Percentiles rank a stretch among this genome's conserved stretches.
phyloP scores from a whole-genome alignment of 2,113 vertebrate species.

The Eretmochelys imbricata region DNA sequence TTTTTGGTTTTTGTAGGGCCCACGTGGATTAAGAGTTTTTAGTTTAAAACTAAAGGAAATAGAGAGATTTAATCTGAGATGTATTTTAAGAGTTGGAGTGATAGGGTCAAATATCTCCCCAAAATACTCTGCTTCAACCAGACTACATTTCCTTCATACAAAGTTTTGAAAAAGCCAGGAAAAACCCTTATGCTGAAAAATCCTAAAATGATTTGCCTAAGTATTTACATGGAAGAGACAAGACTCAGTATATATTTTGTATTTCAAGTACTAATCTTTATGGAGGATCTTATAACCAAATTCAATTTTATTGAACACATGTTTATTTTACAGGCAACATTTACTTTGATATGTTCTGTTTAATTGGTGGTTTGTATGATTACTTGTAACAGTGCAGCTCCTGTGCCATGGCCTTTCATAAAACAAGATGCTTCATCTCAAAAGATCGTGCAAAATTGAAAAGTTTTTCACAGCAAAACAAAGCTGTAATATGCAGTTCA shows the following conservation, averaged over 20 bases:
- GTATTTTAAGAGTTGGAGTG: not conserved
- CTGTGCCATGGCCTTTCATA: not conserved
- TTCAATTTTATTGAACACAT: not conserved
- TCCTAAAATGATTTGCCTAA: not conserved
- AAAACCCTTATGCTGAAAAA: not conserved
- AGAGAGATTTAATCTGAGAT: not conserved
- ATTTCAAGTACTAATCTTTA: not conserved
- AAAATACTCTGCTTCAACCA: not conserved
- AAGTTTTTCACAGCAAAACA: not conserved
- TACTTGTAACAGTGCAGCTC: not conserved
- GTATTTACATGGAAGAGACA: not conserved
- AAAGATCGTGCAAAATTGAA: not conserved
- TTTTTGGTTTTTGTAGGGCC: not conserved
- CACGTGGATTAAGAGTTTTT: not conserved
- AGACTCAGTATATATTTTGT: not conserved
- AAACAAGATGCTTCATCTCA: not conserved
- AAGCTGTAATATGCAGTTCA: not conserved
- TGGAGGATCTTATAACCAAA: not conserved
- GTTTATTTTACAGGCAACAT: not conserved
- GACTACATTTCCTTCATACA: not conserved
- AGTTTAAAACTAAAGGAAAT: not conserved
- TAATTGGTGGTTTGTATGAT: not conserved
- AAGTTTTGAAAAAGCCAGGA: not conserved
- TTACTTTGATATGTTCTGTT: not conserved
- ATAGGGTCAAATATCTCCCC: not conserved